Evolutionary conservation across 2,888 invertebrate species (phyloP).

Genomic region (Drepanosiphum platanoidis): DNA sequence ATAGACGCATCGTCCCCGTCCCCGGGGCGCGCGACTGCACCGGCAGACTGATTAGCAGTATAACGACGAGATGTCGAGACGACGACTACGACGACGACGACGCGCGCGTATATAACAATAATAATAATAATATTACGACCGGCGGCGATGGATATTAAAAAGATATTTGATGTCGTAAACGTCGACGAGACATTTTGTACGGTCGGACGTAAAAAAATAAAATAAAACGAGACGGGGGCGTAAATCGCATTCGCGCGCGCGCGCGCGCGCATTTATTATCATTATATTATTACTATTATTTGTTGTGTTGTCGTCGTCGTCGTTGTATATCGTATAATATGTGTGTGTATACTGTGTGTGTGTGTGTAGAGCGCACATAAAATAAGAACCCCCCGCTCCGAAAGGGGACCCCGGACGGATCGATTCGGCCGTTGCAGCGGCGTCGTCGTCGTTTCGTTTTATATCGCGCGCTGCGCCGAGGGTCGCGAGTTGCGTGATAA

Average conservation of each 20-base stretch:
- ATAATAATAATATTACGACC: slow-evolving; percentile 31
- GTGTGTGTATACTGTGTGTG: neutral
- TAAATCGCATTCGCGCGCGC: neutral
- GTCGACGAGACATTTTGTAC: slow-evolving; percentile 34
- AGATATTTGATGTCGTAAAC: slow-evolving; percentile 42
- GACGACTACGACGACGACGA: no score
- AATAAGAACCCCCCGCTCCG: no score
- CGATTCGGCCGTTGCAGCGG: no score
- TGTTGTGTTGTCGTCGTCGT: no score
- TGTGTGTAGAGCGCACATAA: neutral
- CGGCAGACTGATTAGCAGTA: slow-evolving; percentile 9
- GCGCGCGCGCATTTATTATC: neutral
- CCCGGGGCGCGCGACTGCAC: neutral
- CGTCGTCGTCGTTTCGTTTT: no score
- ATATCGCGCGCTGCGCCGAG: no score
- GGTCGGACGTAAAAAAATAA: neutral
- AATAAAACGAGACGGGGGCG: neutral
- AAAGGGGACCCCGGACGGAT: no score
- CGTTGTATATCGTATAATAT: no score
- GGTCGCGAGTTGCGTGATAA: no score
- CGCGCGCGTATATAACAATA: neutral
- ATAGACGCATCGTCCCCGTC: no score
- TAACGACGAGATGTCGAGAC: slow-evolving; percentile 41
- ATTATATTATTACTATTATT: no score
- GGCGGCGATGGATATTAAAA: slow-evolving; percentile 36